Evolutionary conservation across 2,888 invertebrate species (phyloP).

Genomic region (Hydroisotoma schaefferi): DNA sequence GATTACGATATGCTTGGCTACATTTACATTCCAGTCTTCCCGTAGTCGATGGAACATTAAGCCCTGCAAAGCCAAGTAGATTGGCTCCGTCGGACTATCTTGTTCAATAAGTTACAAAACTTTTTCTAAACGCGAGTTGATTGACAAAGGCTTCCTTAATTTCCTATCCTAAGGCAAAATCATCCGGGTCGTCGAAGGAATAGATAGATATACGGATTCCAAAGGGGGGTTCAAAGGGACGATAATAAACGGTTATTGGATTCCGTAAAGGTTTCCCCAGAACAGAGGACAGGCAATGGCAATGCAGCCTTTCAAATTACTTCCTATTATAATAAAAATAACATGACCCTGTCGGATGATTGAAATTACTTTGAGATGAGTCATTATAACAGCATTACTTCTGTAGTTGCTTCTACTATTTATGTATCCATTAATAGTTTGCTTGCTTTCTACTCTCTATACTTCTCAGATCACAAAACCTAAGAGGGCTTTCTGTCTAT

Average conservation of each 20-base stretch:
- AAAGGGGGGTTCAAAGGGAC: background rate
- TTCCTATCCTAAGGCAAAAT: background rate
- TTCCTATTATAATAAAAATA: no score
- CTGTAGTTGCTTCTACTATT: background rate
- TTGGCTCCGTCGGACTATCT: background rate
- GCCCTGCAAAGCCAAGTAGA: background rate
- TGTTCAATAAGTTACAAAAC: no score
- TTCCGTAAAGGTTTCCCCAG: slow-evolving; percentile 3
- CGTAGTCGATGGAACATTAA: background rate
- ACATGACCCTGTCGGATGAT: no score
- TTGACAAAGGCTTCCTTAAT: slow-evolving; percentile 4
- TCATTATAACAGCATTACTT: slow-evolving; percentile 2
- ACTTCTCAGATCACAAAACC: no score
- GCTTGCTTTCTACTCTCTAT: no score
- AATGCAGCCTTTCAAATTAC: no score
- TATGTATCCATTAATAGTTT: background rate
- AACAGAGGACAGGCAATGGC: no score
- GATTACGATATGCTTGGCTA: slow-evolving; percentile 9
- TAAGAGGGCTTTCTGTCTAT: no score
- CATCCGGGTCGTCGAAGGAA: no score
- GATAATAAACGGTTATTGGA: slow-evolving; percentile 2
- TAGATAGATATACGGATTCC: no score
- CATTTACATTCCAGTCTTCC: background rate
- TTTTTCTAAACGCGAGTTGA: slow-evolving; percentile 1
- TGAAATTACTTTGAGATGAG: slow-evolving; percentile 16